phyloP scores from a whole-genome alignment of 2,888 invertebrate genomes.

The Mamestra brassicae region DNA sequence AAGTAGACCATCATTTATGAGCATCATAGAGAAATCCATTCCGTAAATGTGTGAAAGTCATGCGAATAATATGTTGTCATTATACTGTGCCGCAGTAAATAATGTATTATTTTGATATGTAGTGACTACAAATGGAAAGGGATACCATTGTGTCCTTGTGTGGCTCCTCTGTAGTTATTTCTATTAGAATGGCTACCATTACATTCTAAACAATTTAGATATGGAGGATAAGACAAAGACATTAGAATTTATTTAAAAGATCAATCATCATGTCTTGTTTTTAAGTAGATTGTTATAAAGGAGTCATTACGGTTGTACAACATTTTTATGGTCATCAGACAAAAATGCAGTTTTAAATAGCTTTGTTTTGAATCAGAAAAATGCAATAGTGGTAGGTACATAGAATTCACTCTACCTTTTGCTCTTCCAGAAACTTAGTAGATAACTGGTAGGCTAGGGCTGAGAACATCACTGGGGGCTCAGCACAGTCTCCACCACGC shows the following conservation, averaged over 20 bases:
- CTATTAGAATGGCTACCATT: conserved; percentile 2
- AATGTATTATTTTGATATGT: conserved; percentile 4
- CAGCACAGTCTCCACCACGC: conserved; percentile 73
- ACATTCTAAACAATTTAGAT: neutral
- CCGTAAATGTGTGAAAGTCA: conserved; percentile 43
- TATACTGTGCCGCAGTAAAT: neutral
- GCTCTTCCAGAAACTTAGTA: conserved; percentile 84
- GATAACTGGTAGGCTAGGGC: conserved; percentile 86
- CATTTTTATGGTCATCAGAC: neutral
- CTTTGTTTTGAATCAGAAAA: neutral
- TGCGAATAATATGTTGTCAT: conserved; percentile 12
- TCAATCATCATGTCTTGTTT: neutral
- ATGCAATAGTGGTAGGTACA: neutral
- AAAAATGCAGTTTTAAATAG: neutral
- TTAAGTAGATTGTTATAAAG: neutral
- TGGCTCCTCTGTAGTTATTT: neutral
- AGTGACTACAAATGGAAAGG: conserved; percentile 45
- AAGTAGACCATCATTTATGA: conserved; percentile 27
- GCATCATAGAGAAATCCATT: conserved; percentile 32
- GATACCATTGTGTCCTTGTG: conserved; percentile 19
- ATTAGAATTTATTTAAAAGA: neutral
- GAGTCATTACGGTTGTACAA: neutral
- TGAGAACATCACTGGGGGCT: conserved; percentile 83
- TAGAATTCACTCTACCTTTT: conserved; percentile 76
- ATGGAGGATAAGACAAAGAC: neutral